Conservation (phyloP, 2,888 invertebrate species). For the Nomada lathburiana region DNA sequence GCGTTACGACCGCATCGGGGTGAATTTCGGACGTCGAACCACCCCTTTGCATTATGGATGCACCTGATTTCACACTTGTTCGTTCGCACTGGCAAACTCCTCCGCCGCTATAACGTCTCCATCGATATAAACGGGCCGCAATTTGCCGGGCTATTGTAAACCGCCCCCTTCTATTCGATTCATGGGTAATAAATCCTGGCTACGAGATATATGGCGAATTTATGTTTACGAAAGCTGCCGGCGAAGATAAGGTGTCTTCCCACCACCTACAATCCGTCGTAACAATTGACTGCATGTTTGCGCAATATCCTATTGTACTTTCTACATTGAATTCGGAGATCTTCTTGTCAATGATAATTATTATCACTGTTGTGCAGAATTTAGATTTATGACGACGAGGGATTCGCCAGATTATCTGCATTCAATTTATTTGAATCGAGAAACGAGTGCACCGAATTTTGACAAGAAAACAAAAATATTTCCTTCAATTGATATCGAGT, state of each 20-base stretch:
- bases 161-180: constrained; percentile 69
- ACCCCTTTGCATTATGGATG: constrained; percentile 80
- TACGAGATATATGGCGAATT: constrained; percentile 69
- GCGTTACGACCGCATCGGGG: constrained; percentile 46
- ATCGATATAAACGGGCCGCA: constrained; percentile 76
- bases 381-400: too few relatives aligned
- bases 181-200: constrained; percentile 75
- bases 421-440: too few relatives aligned
- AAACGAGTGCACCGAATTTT: too few relatives aligned
- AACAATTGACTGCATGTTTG: constrained; percentile 17
- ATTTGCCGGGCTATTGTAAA: constrained; percentile 80
- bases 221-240: constrained; percentile 65
- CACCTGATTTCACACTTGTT: constrained; percentile 84
- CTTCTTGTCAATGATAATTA: too few relatives aligned
- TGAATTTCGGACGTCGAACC: constrained; percentile 49
- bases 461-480: too few relatives aligned
- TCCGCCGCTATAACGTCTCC: constrained; percentile 74
- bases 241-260: constrained; percentile 38
- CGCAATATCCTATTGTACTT: neutral
- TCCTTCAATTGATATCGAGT: too few relatives aligned
- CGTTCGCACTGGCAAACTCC: constrained; percentile 73
- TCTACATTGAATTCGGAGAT: neutral
- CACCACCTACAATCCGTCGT: constrained; percentile 53
- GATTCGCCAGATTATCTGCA: too few relatives aligned
- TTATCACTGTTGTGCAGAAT: too few relatives aligned